Percentiles rank a stretch among this genome's conserved stretches.
These are phyloP conservation scores for Chaetodon trifascialis DNA, from an alignment of 2,113 vertebrate species.

Conservation along the genomic window DNA sequence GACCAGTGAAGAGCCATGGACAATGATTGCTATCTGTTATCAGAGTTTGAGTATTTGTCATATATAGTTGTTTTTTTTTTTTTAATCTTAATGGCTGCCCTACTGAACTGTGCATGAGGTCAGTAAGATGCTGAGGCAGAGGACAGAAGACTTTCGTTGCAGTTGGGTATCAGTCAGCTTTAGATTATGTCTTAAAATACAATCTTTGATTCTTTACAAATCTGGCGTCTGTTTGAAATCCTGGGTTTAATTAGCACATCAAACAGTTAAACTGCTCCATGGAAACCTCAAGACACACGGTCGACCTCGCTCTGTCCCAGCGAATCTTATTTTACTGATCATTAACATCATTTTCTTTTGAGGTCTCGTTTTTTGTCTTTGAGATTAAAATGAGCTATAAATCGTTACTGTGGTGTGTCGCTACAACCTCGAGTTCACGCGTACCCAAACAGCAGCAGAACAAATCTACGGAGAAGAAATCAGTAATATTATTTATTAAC, in stretches of 20 bases:
- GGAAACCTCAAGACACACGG: neutral
- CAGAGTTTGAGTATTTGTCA: too few relatives aligned
- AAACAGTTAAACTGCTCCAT: neutral
- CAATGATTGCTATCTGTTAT: too few relatives aligned
- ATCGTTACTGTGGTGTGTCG: neutral
- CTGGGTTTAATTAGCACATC: slow-evolving; percentile 21
- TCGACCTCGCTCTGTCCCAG: neutral
- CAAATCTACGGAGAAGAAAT: neutral
- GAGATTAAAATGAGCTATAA: neutral
- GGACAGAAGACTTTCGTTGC: neutral
- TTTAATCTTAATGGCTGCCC: neutral
- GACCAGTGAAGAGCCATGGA: too few relatives aligned
- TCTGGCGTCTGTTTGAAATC: neutral
- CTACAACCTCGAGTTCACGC: neutral
- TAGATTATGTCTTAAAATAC: neutral
- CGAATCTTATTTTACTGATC: neutral
- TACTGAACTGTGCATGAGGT: neutral
- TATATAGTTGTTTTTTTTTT: too few relatives aligned
- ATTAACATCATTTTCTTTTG: neutral
- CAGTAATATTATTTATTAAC: slow-evolving; percentile 23
- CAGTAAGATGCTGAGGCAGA: neutral
- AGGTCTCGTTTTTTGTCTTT: neutral
- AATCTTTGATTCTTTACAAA: neutral
- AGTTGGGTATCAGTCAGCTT: neutral
- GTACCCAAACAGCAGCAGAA: neutral